Evolutionary conservation across 2,113 vertebrate species (phyloP), one percentile per base, ranked within the genome.

Genomic region (Eleginops maclovinus): DNA sequence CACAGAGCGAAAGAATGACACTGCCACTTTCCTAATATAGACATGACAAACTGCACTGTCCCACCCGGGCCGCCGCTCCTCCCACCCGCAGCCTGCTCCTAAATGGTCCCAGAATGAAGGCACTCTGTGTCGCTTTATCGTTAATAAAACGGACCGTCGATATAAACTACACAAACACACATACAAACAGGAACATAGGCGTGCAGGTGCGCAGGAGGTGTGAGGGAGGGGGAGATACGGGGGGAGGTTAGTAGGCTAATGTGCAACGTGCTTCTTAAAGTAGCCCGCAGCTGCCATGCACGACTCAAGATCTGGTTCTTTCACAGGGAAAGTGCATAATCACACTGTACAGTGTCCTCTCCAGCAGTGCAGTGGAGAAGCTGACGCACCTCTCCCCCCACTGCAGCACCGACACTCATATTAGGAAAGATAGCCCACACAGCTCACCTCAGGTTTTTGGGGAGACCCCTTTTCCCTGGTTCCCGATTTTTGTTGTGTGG

Each of bases 1-100:
- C 63, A 78, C 75, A 83, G 78, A 77, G 84, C 66, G 54, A 80
- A 85, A 89, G 90, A 92, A 91, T 91, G 92, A 91, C 91, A 92
- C 89, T 92, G 93, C 91, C 95, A 96, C 94, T 94, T 94, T 94
- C 96, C 96, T 95, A 96, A 96, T 97, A 96, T 96, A 96, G 96
- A 91, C 93, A 94, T 92, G 88, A 88, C 92, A 92, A 85, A 93
- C 89, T 90, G 90, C 87, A 28, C 81, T 78, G 87, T 87, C 83
- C 84, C 82, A 72, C 77, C 81, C 84, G 54, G 79, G 31, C 54
- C 78, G 76, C 53, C 41, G 65, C 77, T 58, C 71, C 53, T 75
- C 77, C 53, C 72, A 71, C 68, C 80, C 22, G 12, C 78, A 11
- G 44, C 63, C 70, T n/a, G 55, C 9, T 87, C 90, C 15, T 51